phyloP scores from a whole-genome alignment of 2,113 vertebrate genomes.

The Pholis gunnellus region DNA sequence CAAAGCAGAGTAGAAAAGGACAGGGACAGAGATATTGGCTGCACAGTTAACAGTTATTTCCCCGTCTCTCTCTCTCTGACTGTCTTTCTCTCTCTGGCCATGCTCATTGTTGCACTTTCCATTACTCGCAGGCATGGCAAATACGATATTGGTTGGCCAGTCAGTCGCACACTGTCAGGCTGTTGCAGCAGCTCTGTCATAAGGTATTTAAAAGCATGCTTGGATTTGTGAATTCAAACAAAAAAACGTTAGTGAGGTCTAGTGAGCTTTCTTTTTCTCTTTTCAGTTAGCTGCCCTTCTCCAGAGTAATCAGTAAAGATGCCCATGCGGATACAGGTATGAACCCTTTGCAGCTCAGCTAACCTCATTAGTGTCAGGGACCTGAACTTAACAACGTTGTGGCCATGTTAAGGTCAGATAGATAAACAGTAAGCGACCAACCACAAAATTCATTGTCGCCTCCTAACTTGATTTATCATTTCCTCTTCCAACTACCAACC shows the following conservation, averaged over 20 bases:
- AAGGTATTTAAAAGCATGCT: constrained; percentile 49
- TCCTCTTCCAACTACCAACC: constrained; percentile 21
- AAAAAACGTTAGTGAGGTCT: constrained; percentile 22
- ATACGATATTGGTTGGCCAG: constrained; percentile 61
- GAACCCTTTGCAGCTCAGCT: constrained; percentile 9
- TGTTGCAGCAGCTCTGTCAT: constrained; percentile 49
- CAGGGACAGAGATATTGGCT: constrained; percentile 71
- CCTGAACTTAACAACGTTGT: constrained; percentile 1
- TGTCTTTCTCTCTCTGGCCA: constrained; percentile 52
- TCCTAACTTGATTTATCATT: constrained; percentile 39
- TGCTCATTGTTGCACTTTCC: constrained; percentile 73
- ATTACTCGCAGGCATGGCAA: constrained; percentile 74
- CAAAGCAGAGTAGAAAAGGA: constrained; percentile 62
- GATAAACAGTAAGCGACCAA: constrained; percentile 19
- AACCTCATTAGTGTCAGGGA: constrained; percentile 16
- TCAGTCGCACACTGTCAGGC: constrained; percentile 29
- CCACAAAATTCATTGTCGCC: not conserved
- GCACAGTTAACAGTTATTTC: constrained; percentile 62
- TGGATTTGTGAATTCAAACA: constrained; percentile 26
- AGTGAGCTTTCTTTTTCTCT: not conserved
- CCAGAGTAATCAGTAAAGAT: constrained; percentile 1
- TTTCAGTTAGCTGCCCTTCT: constrained; percentile 4
- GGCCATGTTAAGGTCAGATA: constrained; percentile 14
- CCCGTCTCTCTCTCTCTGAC: constrained; percentile 39
- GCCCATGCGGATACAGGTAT: not conserved